phyloP scores from a whole-genome alignment of 2,113 vertebrate genomes.

The Plestiodon gilberti region DNA sequence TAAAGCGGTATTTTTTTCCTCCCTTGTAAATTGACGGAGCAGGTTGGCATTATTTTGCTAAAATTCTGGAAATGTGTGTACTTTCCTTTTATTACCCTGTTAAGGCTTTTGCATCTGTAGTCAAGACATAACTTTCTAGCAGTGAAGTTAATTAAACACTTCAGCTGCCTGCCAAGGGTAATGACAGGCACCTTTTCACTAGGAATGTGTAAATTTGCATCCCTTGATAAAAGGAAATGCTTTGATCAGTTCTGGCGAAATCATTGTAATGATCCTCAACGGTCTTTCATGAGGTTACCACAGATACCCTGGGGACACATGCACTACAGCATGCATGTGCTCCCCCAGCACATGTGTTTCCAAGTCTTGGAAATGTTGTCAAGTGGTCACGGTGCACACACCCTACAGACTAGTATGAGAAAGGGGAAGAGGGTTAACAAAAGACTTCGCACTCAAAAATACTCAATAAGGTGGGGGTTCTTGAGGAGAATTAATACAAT shows the following conservation, averaged over 20 bases:
- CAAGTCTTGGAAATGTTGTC: too few species aligned
- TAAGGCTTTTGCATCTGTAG: conserved; percentile 40
- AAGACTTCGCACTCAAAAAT: too few species aligned
- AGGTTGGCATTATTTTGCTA: conserved; percentile 46
- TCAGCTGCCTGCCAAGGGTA: neutral
- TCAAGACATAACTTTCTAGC: conserved; percentile 49
- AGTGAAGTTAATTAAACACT: conserved; percentile 21
- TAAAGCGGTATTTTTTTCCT: conserved; percentile 57
- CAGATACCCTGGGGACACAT: too few species aligned
- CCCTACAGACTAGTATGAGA: too few species aligned
- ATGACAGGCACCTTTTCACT: conserved; percentile 2
- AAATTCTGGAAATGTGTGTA: conserved; percentile 38
- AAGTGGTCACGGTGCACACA: too few species aligned
- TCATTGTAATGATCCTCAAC: neutral
- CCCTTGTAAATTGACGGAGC: conserved; percentile 45
- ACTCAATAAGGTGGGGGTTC: too few species aligned
- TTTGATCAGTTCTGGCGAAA: neutral
- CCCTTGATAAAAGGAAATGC: neutral
- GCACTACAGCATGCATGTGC: too few species aligned
- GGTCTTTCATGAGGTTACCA: neutral
- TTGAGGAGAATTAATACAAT: too few species aligned
- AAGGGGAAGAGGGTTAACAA: too few species aligned
- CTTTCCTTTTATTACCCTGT: conserved; percentile 42
- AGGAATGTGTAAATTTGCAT: neutral
- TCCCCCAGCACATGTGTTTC: too few species aligned